Percentiles rank a stretch among this genome's conserved stretches.
phyloP scores from a whole-genome alignment of 1,140 invertebrate species.

The Dendrolimus punctatus region DNA sequence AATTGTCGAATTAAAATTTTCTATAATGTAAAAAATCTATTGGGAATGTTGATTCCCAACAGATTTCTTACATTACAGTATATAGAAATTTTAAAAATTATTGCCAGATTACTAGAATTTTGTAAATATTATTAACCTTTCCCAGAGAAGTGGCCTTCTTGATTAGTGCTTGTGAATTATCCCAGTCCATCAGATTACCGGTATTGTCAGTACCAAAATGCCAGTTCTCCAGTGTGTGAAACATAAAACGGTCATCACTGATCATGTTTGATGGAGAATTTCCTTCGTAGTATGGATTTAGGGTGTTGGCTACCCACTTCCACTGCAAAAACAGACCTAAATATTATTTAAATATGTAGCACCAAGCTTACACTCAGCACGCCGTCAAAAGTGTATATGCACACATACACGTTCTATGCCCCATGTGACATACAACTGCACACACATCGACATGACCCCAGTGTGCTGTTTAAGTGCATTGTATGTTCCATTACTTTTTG shows the following conservation, averaged over 20 bases:
- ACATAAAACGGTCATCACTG: constrained; percentile 89
- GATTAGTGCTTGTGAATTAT: constrained; percentile 79
- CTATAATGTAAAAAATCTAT: too few species aligned
- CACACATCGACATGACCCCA: too few species aligned
- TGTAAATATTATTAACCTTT: constrained; percentile 35
- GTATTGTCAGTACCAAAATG: constrained; percentile 88
- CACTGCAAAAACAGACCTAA: constrained; percentile 72
- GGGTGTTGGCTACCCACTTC: constrained; percentile 88
- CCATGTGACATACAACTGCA: too few species aligned
- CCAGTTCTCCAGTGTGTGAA: constrained; percentile 85
- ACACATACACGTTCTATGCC: too few species aligned
- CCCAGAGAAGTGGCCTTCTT: constrained; percentile 44
- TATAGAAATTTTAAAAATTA: not conserved
- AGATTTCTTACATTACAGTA: not conserved
- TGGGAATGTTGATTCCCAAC: too few species aligned
- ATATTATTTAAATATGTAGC: too few species aligned
- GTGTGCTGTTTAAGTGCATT: too few species aligned
- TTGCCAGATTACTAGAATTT: not conserved
- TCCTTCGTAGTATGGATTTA: constrained; percentile 95
- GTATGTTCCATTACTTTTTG: too few species aligned
- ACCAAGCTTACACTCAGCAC: too few species aligned
- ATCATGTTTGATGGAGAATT: constrained; percentile 83
- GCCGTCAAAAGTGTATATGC: too few species aligned
- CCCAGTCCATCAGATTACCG: constrained; percentile 83
- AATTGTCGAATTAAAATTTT: too few species aligned